These are phyloP conservation scores for Cephus sareptanus DNA, from an alignment of 2,888 invertebrate species.

Conservation along the genomic window DNA sequence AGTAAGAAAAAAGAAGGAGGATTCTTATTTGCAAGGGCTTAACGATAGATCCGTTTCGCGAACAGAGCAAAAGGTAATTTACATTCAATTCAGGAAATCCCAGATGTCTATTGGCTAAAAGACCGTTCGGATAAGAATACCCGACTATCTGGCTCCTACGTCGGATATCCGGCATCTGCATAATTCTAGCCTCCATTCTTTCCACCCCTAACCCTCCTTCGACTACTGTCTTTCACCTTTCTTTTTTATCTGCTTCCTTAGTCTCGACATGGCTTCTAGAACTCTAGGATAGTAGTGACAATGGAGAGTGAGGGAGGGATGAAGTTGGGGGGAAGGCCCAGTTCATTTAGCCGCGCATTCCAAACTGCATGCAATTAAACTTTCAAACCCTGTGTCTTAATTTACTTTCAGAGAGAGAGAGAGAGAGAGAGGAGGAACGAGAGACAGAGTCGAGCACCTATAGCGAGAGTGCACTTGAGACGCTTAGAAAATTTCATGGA, in stretches of 20 bases:
- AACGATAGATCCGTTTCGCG: slow-evolving; percentile 50
- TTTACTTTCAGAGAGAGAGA: slow-evolving; percentile 32
- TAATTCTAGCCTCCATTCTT: slow-evolving; percentile 40
- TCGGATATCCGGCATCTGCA: slow-evolving; percentile 52
- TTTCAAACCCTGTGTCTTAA: slow-evolving; percentile 49
- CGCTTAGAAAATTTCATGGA: slow-evolving; percentile 33
- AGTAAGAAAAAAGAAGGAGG: slow-evolving; percentile 10
- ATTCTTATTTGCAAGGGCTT: slow-evolving; percentile 48
- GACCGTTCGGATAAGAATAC: slow-evolving; percentile 47
- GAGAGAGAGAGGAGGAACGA: too few relatives aligned
- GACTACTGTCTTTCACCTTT: slow-evolving; percentile 2
- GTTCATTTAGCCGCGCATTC: slow-evolving; percentile 35
- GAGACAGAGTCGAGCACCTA: background rate
- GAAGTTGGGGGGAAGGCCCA: slow-evolving; percentile 16
- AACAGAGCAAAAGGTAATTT: slow-evolving; percentile 53
- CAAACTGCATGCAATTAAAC: slow-evolving; percentile 56
- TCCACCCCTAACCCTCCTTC: slow-evolving; percentile 12
- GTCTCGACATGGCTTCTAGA: slow-evolving; percentile 12
- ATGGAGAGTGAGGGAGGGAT: background rate
- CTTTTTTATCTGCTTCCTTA: slow-evolving; percentile 11
- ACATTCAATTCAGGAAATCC: slow-evolving; percentile 58
- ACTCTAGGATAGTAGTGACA: background rate
- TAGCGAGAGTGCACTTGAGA: too few relatives aligned
- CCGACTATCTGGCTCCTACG: slow-evolving; percentile 38
- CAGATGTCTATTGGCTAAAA: slow-evolving; percentile 51